These are phyloP conservation scores for Tubiluchus corallicola DNA, from an alignment of 2,888 invertebrate species.

Conservation along the genomic window DNA sequence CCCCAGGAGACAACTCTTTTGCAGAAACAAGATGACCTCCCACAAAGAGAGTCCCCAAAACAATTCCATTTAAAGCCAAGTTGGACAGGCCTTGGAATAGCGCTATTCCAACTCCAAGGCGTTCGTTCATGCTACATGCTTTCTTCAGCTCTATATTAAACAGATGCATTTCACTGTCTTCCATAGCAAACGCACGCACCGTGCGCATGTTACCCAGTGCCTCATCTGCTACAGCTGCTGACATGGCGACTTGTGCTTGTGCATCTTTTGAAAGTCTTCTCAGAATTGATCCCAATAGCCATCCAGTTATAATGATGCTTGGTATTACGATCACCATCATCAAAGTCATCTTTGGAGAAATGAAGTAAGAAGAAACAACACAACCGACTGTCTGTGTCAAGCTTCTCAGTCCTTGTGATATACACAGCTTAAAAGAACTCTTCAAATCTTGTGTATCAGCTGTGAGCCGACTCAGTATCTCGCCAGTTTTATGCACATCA, in stretches of 20 bases:
- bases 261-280: constrained; percentile 55
- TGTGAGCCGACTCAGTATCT: constrained; percentile 74
- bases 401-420: constrained; percentile 76
- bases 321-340: constrained; percentile 69
- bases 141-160: too few species aligned
- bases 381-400: constrained; percentile 55
- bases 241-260: constrained; percentile 64
- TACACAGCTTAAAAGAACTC: constrained; percentile 77
- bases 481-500: constrained; percentile 73
- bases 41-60: constrained; percentile 67
- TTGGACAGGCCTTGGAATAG: constrained; percentile 65
- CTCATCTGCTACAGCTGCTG: constrained; percentile 77
- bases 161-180: constrained; percentile 67
- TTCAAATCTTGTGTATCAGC: constrained; percentile 93
- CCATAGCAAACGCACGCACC: constrained; percentile 83
- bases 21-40: constrained; percentile 72
- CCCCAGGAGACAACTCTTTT: constrained; percentile 62
- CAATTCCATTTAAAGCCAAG: constrained; percentile 61
- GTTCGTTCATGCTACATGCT: constrained; percentile 50
- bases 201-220: constrained; percentile 81
- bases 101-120: constrained; percentile 73
- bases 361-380: constrained; percentile 52
- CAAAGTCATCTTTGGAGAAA: constrained; percentile 75
- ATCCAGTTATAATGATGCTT: constrained; percentile 61
- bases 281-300: constrained; percentile 56